Conservation (phyloP, 2,888 invertebrate species). For the Xestia xanthographa region DNA sequence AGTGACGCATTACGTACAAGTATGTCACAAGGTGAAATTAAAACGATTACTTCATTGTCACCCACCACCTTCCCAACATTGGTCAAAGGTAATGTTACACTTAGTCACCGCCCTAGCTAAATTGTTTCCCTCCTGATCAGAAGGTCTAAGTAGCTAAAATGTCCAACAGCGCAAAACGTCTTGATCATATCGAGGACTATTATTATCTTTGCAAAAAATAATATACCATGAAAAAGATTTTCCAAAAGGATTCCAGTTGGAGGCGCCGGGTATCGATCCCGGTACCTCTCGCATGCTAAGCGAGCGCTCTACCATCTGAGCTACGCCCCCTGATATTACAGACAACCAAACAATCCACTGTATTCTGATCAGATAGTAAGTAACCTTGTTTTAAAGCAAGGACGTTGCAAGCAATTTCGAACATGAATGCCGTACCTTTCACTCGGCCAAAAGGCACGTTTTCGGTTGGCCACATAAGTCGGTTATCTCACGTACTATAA, state of each 20-base stretch:
- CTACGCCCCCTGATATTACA: slow-evolving; percentile 79
- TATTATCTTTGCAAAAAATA: too few relatives aligned
- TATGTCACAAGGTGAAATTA: too few relatives aligned
- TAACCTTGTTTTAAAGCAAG: slow-evolving; percentile 25
- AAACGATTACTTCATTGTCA: too few relatives aligned
- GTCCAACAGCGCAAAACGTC: too few relatives aligned
- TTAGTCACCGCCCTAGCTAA: too few relatives aligned
- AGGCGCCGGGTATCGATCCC: slow-evolving; percentile 89
- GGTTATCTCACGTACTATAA: slow-evolving; percentile 54
- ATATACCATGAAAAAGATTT: too few relatives aligned
- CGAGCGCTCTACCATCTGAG: slow-evolving; percentile 88
- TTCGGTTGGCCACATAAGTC: slow-evolving; percentile 16
- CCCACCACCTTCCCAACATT: too few relatives aligned
- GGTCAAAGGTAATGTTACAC: too few relatives aligned
- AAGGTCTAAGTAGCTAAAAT: too few relatives aligned
- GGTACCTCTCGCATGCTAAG: slow-evolving; percentile 90
- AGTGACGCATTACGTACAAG: too few relatives aligned
- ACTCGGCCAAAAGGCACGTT: slow-evolving; percentile 44
- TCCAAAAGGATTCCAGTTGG: slow-evolving; percentile 70
- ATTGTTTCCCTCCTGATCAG: too few relatives aligned
- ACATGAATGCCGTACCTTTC: slow-evolving; percentile 45
- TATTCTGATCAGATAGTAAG: slow-evolving; percentile 23
- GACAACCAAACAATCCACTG: neutral
- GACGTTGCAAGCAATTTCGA: slow-evolving; percentile 22
- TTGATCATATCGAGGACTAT: too few relatives aligned